Percentiles rank a stretch among this genome's conserved stretches.
These are phyloP conservation scores for Elymnias hypermnestra DNA, from an alignment of 1,140 invertebrate genomes.

Conservation along the genomic window DNA sequence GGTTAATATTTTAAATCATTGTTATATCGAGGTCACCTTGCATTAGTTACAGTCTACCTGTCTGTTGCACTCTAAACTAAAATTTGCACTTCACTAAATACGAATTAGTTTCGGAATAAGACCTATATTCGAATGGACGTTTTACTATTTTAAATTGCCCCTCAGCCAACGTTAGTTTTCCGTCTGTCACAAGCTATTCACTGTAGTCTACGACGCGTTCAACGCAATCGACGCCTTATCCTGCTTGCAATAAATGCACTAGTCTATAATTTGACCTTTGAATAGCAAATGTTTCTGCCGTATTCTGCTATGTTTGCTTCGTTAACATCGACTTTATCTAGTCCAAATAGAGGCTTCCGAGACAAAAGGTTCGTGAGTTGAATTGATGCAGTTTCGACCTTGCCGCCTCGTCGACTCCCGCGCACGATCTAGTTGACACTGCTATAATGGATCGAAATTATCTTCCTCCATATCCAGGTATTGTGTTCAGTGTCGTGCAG, in stretches of 20 bases:
- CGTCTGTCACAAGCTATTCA: conserved; percentile 43
- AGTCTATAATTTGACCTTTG: conserved; percentile 9
- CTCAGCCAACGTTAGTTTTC: conserved; percentile 41
- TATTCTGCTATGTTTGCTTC: conserved; percentile 19
- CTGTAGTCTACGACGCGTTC: conserved; percentile 22
- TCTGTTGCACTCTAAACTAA: background rate
- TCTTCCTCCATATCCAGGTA: conserved; percentile 48
- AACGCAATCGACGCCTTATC: conserved; percentile 32
- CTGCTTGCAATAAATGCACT: conserved; percentile 25
- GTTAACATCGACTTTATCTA: conserved; percentile 25
- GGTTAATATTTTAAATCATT: background rate
- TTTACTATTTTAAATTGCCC: conserved; percentile 15
- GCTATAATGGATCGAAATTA: conserved; percentile 55
- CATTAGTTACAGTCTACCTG: conserved; percentile 5
- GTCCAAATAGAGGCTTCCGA: conserved; percentile 28
- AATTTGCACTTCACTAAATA: conserved; percentile 25
- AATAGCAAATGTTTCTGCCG: conserved; percentile 23
- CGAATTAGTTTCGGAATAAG: background rate
- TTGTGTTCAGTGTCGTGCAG: conserved; percentile 7
- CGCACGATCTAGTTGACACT: conserved; percentile 53
- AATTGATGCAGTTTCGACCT: conserved; percentile 48
- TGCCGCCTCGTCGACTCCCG: conserved; percentile 57
- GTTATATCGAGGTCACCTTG: conserved; percentile 3
- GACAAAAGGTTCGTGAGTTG: conserved; percentile 22
- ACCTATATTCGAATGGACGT: conserved; percentile 1